Base-by-base conservation (phyloP, 2,113 vertebrate genomes). In the Crypturellus undulatus region DNA sequence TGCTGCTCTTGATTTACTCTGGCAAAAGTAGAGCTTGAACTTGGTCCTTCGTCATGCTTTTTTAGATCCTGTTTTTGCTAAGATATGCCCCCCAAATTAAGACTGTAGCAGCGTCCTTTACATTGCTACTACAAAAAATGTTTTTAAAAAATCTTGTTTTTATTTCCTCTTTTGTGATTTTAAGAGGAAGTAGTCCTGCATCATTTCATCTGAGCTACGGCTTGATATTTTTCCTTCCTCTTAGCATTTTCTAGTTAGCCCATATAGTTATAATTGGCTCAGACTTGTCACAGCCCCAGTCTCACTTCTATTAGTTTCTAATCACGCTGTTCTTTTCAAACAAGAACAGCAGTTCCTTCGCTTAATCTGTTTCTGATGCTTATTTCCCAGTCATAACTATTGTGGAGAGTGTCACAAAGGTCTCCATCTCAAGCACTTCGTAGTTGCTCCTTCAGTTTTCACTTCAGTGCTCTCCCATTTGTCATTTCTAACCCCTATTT, bases 111-210 rank as follows among this genome's bases (percentile, higher is more conserved):
- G 24, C 1, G 4, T 81, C 56, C 67, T 64, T 32, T 60, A 20
- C 12, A 7, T 25, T 18, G 32, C 42, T 51, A 36, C 16, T 4
- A n/a, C 36, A 36, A 25, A 38, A n/a, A n/a, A 58, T 75, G 49
- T 9, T 17, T 56, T 51, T 18, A 51, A 49, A 51, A 72, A 64
- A 52, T 15, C 54, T 79, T 6, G 2, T 20, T 88, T 89, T 86
- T 91, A 84, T 92, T 97, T 96, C 94, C 92, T 73, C 93, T 95
- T 94, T 93, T 60, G 79, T n/a, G 38, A n/a, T 42, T 82, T 59
- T 80, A 96, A 93, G 88, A 92, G 96, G 96, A 97, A 97, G 86
- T 14, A 77, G 72, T 80, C 86, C 86, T 77, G 79, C 52, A n/a
- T 13, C 38, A 28, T 32, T 16, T 75, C 75, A 76, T 85, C 89